Evolutionary conservation across 2,113 vertebrate species (phyloP).

Genomic region (Alaudala cheleensis): DNA sequence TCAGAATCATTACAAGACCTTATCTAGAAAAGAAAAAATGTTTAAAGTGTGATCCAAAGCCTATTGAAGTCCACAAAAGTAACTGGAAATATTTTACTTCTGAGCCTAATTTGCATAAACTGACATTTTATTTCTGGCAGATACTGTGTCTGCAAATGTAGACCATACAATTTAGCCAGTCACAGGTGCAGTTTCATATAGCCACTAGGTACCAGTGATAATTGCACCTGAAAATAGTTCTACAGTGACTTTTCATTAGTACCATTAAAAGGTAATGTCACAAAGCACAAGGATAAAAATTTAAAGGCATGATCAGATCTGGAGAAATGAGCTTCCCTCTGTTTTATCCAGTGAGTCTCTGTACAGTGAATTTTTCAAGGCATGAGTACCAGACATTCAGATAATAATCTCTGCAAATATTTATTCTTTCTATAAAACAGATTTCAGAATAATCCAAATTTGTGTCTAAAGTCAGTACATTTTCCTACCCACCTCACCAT

Average conservation of each 20-base stretch:
- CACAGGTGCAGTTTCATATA: not conserved
- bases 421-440: not conserved
- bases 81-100: not conserved
- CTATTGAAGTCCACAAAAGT: not conserved
- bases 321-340: not conserved
- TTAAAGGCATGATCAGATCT: not conserved
- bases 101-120: not conserved
- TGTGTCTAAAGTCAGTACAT: not conserved
- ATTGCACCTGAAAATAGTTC: not conserved
- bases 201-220: not conserved
- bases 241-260: not conserved
- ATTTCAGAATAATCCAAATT: not conserved
- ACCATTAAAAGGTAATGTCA: not conserved
- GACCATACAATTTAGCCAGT: not conserved
- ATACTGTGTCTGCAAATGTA: not conserved
- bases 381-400: not conserved
- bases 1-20: not conserved
- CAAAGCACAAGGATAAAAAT: not conserved
- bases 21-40: not conserved
- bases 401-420: not conserved
- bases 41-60: not conserved
- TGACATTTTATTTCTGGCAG: not conserved
- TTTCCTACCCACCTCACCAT: not conserved
- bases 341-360: not conserved
- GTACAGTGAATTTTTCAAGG: not conserved